phyloP scores from a whole-genome alignment of 2,888 invertebrate genomes.

The Papilio protenor region DNA sequence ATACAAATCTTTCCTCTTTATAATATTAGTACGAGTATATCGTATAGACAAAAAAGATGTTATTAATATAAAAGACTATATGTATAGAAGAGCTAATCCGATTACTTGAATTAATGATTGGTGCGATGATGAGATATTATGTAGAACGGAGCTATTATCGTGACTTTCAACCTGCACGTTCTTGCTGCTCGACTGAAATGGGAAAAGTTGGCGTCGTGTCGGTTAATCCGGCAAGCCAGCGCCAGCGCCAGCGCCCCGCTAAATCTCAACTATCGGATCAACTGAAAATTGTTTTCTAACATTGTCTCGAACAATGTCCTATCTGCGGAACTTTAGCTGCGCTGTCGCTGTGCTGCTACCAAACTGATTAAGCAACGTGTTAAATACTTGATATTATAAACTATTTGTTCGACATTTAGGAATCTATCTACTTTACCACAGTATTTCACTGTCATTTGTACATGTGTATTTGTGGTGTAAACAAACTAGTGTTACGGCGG shows the following conservation, averaged over 20 bases:
- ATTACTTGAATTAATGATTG: too few species aligned
- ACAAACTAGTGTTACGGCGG: background rate
- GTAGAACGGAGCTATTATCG: background rate
- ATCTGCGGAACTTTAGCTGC: background rate
- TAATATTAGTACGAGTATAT: too few species aligned
- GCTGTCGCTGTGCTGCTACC: background rate
- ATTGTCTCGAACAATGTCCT: slow-evolving; percentile 16
- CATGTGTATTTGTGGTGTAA: too few species aligned
- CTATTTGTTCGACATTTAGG: background rate
- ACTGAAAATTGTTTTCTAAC: slow-evolving; percentile 16
- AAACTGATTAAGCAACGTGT: background rate
- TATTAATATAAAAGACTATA: too few species aligned
- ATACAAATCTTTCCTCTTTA: too few species aligned
- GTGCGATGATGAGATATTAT: too few species aligned
- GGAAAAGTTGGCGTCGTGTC: slow-evolving; percentile 1
- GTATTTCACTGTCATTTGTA: background rate
- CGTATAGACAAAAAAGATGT: too few species aligned
- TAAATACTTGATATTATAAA: background rate
- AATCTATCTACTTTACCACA: background rate
- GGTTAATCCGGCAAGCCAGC: background rate
- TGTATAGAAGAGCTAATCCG: too few species aligned
- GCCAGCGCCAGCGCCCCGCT: background rate
- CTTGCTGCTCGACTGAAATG: background rate
- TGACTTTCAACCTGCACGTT: background rate
- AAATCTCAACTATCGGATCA: slow-evolving; percentile 17